Conservation (phyloP, 2,888 invertebrate species). For the Leucophora obtusa region DNA sequence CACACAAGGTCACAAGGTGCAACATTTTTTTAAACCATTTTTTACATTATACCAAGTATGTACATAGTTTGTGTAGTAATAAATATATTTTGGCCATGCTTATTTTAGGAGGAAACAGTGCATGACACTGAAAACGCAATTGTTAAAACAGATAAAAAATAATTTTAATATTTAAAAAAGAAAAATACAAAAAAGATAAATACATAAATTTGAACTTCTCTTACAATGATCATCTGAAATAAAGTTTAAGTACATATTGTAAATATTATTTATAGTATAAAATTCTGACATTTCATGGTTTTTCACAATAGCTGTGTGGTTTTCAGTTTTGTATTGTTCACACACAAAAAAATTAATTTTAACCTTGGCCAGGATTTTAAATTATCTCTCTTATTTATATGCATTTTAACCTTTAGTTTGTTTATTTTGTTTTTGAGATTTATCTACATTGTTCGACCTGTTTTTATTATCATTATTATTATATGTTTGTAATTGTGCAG, state of each 20-base stretch:
- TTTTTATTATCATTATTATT: constrained; percentile 28
- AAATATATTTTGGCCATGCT: constrained; percentile 10
- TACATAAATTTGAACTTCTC: neutral
- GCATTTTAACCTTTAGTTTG: constrained; percentile 48
- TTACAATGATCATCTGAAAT: neutral
- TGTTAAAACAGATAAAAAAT: constrained; percentile 8
- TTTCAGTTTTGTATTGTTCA: neutral
- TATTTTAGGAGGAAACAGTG: constrained; percentile 41
- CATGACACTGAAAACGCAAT: constrained; percentile 49
- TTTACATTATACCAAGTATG: neutral
- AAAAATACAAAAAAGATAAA: neutral
- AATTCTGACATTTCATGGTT: constrained; percentile 49
- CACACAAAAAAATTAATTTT: constrained; percentile 23
- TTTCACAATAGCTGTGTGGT: constrained; percentile 17
- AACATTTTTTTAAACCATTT: constrained; percentile 17
- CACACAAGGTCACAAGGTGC: constrained; percentile 51
- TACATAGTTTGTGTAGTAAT: constrained; percentile 13
- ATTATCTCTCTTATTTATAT: constrained; percentile 16
- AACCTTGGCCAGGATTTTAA: constrained; percentile 59
- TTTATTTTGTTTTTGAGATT: constrained; percentile 31
- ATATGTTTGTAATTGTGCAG: neutral
- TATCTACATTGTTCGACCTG: constrained; percentile 54
- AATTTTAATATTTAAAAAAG: constrained; percentile 4
- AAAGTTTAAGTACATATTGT: neutral
- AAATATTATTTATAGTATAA: constrained; percentile 31